Percentiles rank a stretch among this genome's conserved stretches.
Conservation (phyloP, 1,140 invertebrate genomes). For the Drosophila guanche region DNA sequence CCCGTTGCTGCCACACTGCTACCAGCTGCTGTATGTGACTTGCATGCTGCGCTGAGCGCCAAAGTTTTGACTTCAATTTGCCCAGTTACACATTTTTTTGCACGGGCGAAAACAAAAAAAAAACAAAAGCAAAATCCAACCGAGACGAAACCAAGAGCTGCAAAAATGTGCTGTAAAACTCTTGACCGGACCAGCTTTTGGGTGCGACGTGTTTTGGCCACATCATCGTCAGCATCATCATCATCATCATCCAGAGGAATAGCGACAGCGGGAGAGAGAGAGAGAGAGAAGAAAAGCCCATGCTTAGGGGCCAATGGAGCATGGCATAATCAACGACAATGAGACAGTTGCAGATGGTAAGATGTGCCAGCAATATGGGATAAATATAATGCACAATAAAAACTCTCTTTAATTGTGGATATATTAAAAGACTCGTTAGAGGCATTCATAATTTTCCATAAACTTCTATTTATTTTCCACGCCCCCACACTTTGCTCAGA, state of each 20-base stretch:
- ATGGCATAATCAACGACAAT: slow-evolving; percentile 31
- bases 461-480: too few species aligned
- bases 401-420: too few species aligned
- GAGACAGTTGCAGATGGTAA: slow-evolving; percentile 27
- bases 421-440: too few species aligned
- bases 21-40: slow-evolving; percentile 58
- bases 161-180: slow-evolving; percentile 57
- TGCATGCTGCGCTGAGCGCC: slow-evolving; percentile 68
- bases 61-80: slow-evolving; percentile 78
- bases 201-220: slow-evolving; percentile 57
- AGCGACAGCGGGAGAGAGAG: slow-evolving; percentile 3
- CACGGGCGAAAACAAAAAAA: slow-evolving; percentile 24
- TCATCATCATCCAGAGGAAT: slow-evolving; percentile 23
- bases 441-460: too few species aligned
- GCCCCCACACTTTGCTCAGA: too few species aligned
- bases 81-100: slow-evolving; percentile 65
- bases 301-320: slow-evolving; percentile 11
- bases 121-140: slow-evolving; percentile 6
- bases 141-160: slow-evolving; percentile 24
- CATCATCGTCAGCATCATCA: slow-evolving; percentile 47
- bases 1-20: slow-evolving; percentile 2
- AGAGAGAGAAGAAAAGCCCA: slow-evolving; percentile 1
- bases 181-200: slow-evolving; percentile 46
- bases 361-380: slow-evolving; percentile 35
- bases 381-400: background rate